Percentiles rank a stretch among this genome's conserved stretches.
Evolutionary conservation across 2,888 invertebrate genomes (phyloP).

Genomic region (Apodemia mormo): DNA sequence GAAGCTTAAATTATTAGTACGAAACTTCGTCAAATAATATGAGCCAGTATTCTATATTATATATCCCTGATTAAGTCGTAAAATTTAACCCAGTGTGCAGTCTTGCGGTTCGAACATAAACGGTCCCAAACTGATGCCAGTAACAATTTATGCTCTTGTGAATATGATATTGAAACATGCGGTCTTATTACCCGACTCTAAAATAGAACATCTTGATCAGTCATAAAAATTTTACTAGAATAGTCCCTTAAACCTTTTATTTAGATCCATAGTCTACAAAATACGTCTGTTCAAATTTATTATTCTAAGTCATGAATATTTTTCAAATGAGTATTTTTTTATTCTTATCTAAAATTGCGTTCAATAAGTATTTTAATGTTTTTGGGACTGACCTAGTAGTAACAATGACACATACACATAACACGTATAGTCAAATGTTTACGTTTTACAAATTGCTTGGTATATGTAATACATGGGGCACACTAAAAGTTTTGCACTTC

Average conservation of each 20-base stretch:
- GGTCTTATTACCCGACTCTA: not conserved
- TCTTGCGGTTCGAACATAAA: conserved; percentile 10
- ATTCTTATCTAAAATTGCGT: not conserved
- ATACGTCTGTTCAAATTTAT: not conserved
- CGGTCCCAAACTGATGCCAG: not conserved
- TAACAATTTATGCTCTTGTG: not conserved
- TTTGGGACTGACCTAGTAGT: too few species aligned
- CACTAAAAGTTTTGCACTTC: too few species aligned
- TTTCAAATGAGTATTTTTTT: not conserved
- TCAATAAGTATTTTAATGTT: too few species aligned
- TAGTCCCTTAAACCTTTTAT: not conserved
- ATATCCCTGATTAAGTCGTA: not conserved
- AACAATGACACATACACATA: too few species aligned
- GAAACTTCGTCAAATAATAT: not conserved
- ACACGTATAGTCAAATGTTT: too few species aligned
- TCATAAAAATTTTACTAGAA: not conserved
- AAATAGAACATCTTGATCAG: conserved; percentile 10
- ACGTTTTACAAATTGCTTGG: too few species aligned
- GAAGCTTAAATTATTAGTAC: not conserved
- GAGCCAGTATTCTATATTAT: not conserved
- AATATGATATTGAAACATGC: conserved; percentile 10
- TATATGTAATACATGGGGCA: too few species aligned
- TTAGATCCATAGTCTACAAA: not conserved
- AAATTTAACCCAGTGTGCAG: not conserved
- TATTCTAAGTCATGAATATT: not conserved